These are phyloP conservation scores for Cacatua alba DNA, from an alignment of 2,113 vertebrate genomes.

Conservation along the genomic window DNA sequence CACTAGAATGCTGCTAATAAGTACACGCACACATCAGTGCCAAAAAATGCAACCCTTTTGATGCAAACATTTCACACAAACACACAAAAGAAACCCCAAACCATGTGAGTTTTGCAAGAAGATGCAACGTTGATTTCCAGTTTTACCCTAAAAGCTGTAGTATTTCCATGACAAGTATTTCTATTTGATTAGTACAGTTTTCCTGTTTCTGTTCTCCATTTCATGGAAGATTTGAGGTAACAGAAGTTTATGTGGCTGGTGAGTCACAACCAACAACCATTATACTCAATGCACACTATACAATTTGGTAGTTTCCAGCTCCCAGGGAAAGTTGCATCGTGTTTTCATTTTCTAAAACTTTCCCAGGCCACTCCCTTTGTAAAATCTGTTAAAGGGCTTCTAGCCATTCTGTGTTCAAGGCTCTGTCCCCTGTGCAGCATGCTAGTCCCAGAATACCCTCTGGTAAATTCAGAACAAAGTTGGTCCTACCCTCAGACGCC, in stretches of 20 bases:
- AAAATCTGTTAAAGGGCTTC: constrained; percentile 8
- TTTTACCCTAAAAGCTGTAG: neutral
- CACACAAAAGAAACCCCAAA: neutral
- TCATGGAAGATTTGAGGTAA: constrained; percentile 26
- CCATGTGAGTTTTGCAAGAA: neutral
- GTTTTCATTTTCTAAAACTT: constrained; percentile 41
- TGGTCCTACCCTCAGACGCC: neutral
- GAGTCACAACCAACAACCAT: constrained; percentile 49
- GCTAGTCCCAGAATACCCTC: neutral
- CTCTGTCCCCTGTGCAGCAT: neutral
- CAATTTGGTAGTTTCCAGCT: constrained; percentile 27
- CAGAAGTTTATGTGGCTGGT: constrained; percentile 26
- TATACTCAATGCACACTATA: neutral
- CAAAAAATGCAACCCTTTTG: neutral
- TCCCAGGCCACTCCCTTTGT: constrained; percentile 29
- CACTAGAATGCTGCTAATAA: neutral
- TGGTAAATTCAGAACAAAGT: neutral
- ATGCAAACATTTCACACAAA: neutral
- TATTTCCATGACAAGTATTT: neutral
- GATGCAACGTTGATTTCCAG: neutral
- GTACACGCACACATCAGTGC: no score
- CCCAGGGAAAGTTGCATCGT: constrained; percentile 2
- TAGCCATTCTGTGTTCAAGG: constrained; percentile 35
- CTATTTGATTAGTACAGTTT: neutral
- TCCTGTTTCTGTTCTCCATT: neutral